Percentiles rank a stretch among this genome's conserved stretches.
Conservation (phyloP, 2,888 invertebrate species). For the Ophion ventricosus region DNA sequence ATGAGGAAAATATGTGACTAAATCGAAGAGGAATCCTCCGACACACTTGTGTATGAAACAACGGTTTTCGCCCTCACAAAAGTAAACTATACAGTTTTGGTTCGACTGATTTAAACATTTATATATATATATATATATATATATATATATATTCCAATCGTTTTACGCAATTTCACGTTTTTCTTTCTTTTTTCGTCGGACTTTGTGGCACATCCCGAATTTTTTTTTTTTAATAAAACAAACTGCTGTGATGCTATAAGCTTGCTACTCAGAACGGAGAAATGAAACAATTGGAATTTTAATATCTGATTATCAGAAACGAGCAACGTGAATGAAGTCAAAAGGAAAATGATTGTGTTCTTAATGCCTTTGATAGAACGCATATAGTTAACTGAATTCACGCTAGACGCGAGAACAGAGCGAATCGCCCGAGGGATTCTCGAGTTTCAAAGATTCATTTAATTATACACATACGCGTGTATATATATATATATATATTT, state of each 20-base stretch:
- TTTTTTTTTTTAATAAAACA: slow-evolving; percentile 2
- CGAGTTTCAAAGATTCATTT: not conserved
- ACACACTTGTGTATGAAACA: not conserved
- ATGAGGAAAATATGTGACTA: not conserved
- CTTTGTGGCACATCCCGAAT: slow-evolving; percentile 67
- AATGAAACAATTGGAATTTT: not conserved
- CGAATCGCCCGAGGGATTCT: slow-evolving; percentile 41
- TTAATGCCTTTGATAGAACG: slow-evolving; percentile 28
- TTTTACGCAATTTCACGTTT: slow-evolving; percentile 29
- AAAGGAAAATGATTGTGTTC: not conserved
- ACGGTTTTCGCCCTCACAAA: not conserved
- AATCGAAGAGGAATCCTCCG: not conserved
- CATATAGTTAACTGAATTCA: slow-evolving; percentile 31
- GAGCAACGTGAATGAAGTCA: slow-evolving; percentile 17
- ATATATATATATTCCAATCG: not conserved
- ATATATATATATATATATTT: slow-evolving; percentile 13
- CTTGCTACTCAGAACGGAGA: too few species aligned
- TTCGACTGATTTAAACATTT: slow-evolving; percentile 60
- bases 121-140: slow-evolving; percentile 22
- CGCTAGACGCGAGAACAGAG: slow-evolving; percentile 55
- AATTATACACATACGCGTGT: not conserved
- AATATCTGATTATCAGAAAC: too few species aligned
- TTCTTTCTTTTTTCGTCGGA: slow-evolving; percentile 37
- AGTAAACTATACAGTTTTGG: slow-evolving; percentile 55
- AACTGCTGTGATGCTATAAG: too few species aligned